Evolutionary conservation across 2,888 invertebrate species (phyloP), one percentile per base, ranked within the genome.

Genomic region (Bugulina stolonifera): DNA sequence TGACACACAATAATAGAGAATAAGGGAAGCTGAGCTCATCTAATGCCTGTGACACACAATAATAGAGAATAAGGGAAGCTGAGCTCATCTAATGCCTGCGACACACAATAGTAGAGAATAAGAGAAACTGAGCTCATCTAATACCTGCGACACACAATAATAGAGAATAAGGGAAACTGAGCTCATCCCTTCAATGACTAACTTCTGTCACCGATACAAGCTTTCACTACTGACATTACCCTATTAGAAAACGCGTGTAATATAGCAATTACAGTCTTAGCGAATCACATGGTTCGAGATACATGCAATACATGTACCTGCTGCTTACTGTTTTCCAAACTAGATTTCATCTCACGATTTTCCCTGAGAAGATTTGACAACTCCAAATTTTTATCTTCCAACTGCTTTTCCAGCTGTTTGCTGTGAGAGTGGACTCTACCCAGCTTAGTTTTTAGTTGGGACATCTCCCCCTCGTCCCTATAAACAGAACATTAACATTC

Each of bases 91-190:
- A 64, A 5, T 32, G 64, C 64, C 64, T 64, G 32, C 18, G 29
- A 32, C 29, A 34, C n/a, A n/a, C n/a, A n/a, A n/a, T n/a, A n/a
- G n/a, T n/a, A n/a, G n/a, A n/a, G n/a, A n/a, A n/a, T n/a, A n/a
- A n/a, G n/a, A n/a, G n/a, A n/a, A n/a, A n/a, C n/a, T n/a, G 25
- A 64, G n/a, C 27, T 64, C 29, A 64, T 64, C 34, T 10, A 64
- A 5, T 32, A 32, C 64, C 64, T 64, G 32, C 18, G 29, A 32
- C 29, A 34, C n/a, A n/a, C n/a, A n/a, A n/a, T n/a, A n/a, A n/a
- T n/a, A n/a, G n/a, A n/a, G n/a, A n/a, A n/a, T n/a, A n/a, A n/a
- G n/a, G n/a, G n/a, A n/a, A n/a, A n/a, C n/a, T n/a, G n/a, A n/a
- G n/a, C n/a, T n/a, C n/a, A n/a, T n/a, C n/a, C n/a, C n/a, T n/a